Evolutionary conservation across 2,888 invertebrate genomes (phyloP).

Genomic region (Sarcophaga carnaria): DNA sequence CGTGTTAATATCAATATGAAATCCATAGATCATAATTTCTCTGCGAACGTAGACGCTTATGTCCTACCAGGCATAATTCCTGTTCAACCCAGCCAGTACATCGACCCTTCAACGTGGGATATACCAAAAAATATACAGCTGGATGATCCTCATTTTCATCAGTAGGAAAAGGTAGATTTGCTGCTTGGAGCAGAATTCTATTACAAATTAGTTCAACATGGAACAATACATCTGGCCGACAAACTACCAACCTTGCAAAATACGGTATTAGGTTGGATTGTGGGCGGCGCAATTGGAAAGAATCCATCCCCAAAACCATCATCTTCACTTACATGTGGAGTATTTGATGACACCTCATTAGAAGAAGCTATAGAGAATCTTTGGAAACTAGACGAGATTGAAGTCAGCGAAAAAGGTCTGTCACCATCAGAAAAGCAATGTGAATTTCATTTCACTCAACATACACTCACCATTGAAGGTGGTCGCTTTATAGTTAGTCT

Average conservation of each 20-base stretch:
- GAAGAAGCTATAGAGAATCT: constrained; percentile 15
- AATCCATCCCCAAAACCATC: too few relatives aligned
- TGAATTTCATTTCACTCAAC: constrained; percentile 14
- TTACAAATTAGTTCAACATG: too few relatives aligned
- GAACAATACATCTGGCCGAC: not conserved
- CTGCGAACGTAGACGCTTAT: constrained; percentile 21
- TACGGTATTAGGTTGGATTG: not conserved
- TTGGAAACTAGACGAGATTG: constrained; percentile 21
- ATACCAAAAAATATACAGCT: too few relatives aligned
- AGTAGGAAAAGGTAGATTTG: constrained; percentile 1
- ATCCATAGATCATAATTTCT: too few relatives aligned
- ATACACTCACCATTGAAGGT: not conserved
- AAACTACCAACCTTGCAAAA: constrained; percentile 29
- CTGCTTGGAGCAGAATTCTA: not conserved
- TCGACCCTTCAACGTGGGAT: too few relatives aligned
- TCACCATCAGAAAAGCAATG: not conserved
- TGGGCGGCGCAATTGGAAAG: too few relatives aligned
- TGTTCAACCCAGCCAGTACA: too few relatives aligned
- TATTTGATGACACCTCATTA: not conserved
- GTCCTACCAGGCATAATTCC: not conserved
- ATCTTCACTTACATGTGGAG: too few relatives aligned
- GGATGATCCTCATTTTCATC: not conserved
- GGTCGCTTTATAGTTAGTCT: constrained; percentile 3
- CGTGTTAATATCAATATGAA: too few relatives aligned
- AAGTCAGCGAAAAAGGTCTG: too few relatives aligned